Percentiles rank a stretch among this genome's conserved stretches.
These are phyloP conservation scores for Bombus polaris DNA, from an alignment of 1,140 invertebrate species.

Conservation along the genomic window DNA sequence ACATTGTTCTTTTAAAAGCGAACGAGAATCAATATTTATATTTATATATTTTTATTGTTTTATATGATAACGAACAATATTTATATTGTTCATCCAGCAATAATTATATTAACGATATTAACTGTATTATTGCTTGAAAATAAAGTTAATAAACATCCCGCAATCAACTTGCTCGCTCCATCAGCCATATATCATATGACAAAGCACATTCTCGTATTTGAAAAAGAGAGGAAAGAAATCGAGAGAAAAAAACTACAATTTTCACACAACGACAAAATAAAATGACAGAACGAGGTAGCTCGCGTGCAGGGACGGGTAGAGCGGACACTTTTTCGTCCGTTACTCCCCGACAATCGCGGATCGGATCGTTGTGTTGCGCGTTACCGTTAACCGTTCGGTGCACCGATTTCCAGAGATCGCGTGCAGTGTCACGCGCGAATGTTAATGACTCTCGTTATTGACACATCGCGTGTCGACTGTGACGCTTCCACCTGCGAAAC, in stretches of 20 bases:
- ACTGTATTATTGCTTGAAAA: neutral
- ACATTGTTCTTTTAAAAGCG: neutral
- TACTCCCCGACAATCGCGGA: neutral
- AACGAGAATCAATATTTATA: neutral
- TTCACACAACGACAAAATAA: neutral
- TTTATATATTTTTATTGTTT: too few relatives aligned
- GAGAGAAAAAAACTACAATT: neutral
- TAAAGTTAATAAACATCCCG: neutral
- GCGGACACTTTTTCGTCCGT: neutral
- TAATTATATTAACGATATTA: neutral
- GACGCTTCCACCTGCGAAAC: slow-evolving; percentile 3
- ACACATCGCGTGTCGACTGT: slow-evolving; percentile 47
- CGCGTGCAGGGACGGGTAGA: too few relatives aligned
- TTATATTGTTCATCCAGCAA: neutral
- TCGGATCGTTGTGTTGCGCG: neutral
- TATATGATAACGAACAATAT: neutral
- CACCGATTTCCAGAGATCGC: slow-evolving; percentile 51
- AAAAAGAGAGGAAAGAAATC: neutral
- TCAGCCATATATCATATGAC: neutral
- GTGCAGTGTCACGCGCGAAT: slow-evolving; percentile 47
- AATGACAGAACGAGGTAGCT: neutral
- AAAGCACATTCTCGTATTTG: neutral
- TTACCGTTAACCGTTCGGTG: slow-evolving; percentile 9
- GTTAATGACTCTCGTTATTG: slow-evolving; percentile 63
- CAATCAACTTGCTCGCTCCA: neutral